Evolutionary conservation across 1,140 invertebrate species (phyloP).

Genomic region (Cotesia chilonis): DNA sequence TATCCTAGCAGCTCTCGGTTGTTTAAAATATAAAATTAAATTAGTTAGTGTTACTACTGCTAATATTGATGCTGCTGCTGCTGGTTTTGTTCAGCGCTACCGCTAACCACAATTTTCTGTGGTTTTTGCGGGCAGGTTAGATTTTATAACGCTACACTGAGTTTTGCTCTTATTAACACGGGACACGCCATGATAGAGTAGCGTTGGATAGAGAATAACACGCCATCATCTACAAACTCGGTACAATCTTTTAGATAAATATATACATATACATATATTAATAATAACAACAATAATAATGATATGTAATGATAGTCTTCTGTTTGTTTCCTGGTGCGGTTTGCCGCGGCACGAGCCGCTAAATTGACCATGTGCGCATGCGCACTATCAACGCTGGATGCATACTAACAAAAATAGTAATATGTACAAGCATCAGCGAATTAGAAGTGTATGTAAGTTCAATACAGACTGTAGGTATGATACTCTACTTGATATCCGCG

Average conservation of each 20-base stretch:
- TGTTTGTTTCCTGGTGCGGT: constrained; percentile 54
- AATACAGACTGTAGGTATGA: no score
- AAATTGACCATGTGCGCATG: background rate
- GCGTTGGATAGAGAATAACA: no score
- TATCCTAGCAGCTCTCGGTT: no score
- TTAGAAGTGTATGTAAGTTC: background rate
- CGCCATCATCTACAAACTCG: no score
- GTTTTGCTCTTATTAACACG: constrained; percentile 27
- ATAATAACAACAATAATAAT: background rate
- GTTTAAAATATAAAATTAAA: constrained; percentile 1
- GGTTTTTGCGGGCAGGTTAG: constrained; percentile 53
- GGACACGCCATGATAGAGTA: background rate
- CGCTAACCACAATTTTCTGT: constrained; percentile 32
- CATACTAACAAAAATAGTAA: background rate
- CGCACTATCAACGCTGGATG: background rate
- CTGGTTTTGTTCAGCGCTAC: constrained; percentile 11
- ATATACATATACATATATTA: no score
- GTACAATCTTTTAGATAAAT: constrained; percentile 36
- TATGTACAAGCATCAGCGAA: background rate
- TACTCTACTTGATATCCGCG: no score
- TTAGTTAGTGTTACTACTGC: background rate
- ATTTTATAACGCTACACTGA: constrained; percentile 51
- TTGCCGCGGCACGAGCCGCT: constrained; percentile 50
- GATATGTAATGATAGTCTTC: constrained; percentile 53
- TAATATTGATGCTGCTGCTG: constrained; percentile 3